Base-by-base conservation (phyloP, 2,888 invertebrate species). In the Andrena marginata region DNA sequence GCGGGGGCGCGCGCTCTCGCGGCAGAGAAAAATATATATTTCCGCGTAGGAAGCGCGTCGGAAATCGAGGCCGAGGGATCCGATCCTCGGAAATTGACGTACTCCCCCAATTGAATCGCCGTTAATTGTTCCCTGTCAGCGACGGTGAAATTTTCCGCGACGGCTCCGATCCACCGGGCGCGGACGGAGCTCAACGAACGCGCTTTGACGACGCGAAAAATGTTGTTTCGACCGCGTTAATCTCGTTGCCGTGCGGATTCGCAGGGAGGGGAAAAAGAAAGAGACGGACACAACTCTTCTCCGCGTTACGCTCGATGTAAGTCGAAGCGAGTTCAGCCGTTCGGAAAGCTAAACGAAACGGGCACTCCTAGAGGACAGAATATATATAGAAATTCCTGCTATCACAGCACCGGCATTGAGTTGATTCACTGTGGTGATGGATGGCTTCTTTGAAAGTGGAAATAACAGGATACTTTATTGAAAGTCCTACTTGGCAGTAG, bases 91-190 rank as follows among this genome's bases (percentile, higher is more conserved):
- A 72, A 56, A 72, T 42, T 16, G 63, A 59, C 54, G 31, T 3
- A 20, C 33, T 26, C 65, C 2, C 8, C 16, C 76, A 49, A 76
- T 76, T 7, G 54, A 78, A 63, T 64, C 59, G 48, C 16, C 60
- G 16, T 51, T 60, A 75, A 63, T 68, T 62, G 42, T 56, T 10
- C 64, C 26, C 64, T 35, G 56, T 56, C 76, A 16, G 8, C n/a
- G 33, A 8, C 49, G 26, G 16, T 72, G 48, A 49, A 64, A 72
- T 59, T 56, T 77, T 59, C n/a, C 26, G 48, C 35, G 6, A 35
- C 13, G 20, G 20, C 60, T 49, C 33, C 4, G 10, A 70, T 33
- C 23, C 26, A 13, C 26, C 1, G 54, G 16, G 8, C 31, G 20
- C 20, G 51, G 23, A 20, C 67, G 33, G 13, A 29, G 5, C 42